Conservation (phyloP, 2,797 vertebrate species). For the Cyprinodon diabolis region DNA sequence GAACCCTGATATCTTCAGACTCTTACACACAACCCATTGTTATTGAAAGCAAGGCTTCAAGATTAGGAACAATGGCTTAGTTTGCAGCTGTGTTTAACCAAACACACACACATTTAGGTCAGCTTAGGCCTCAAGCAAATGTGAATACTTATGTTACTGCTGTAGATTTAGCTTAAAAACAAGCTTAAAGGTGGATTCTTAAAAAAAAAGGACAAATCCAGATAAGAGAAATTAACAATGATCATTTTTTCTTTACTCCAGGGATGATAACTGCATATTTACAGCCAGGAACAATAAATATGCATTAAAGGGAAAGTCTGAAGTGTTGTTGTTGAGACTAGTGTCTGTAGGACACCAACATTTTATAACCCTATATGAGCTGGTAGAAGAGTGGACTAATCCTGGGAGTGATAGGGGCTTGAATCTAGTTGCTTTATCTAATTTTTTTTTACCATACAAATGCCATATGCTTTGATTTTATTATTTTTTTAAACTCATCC, state of each 20-base stretch:
- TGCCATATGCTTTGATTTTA: too few relatives aligned
- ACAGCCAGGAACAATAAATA: background rate
- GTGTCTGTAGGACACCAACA: background rate
- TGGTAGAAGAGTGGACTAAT: background rate
- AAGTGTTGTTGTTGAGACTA: too few relatives aligned
- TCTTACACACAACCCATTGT: slow-evolving; percentile 55
- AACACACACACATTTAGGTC: slow-evolving; percentile 8
- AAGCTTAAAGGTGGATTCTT: slow-evolving; percentile 11
- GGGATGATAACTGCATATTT: background rate
- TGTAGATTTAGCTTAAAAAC: slow-evolving; percentile 1
- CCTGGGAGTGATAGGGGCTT: background rate
- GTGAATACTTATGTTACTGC: slow-evolving; percentile 25
- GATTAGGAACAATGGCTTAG: slow-evolving; percentile 48
- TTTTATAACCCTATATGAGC: background rate
- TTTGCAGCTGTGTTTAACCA: slow-evolving; percentile 48
- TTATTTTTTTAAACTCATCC: too few relatives aligned
- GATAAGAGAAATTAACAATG: background rate
- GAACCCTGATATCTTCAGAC: slow-evolving; percentile 64
- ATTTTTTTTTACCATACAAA: background rate
- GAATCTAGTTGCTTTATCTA: background rate
- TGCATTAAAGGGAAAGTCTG: background rate
- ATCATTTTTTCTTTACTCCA: too few relatives aligned
- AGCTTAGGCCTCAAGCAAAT: slow-evolving; percentile 41
- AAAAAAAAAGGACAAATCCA: background rate
- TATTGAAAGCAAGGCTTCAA: slow-evolving; percentile 46